Evolutionary conservation across 2,113 vertebrate genomes (phyloP), one percentile per base, ranked within the genome.

Genomic region (Zosterops pallidus): DNA sequence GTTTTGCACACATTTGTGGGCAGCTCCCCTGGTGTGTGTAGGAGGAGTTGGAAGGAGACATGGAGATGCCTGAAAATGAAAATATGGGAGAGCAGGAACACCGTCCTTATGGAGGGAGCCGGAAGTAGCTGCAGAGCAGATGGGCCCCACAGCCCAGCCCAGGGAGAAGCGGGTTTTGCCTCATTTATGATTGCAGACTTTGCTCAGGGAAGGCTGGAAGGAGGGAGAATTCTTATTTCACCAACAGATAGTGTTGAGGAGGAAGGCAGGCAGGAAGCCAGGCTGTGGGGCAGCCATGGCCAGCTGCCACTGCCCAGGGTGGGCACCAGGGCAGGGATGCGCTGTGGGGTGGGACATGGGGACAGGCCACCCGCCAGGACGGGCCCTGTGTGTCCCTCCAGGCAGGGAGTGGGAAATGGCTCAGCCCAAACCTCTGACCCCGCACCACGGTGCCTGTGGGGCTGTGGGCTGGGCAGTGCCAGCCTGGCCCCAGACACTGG

Each of bases 21-120:
- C 55, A 90, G 79, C 47, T 80, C 42, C 83, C 70, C 64, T 4
- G 1, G 7, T 69, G 76, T 44, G 55, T 77, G 92, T 94, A 80
- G 95, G 94, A 96, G 71, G 82, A 92, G 39, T 59, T 96, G 88
- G 83, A 95, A 96, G 33, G 67, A 92, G 85, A 94, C 60, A 62
- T 0, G 42, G 83, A 92, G 75, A 90, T 67, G 90, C 76, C 83
- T 88, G 71, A 53, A 93, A 92, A 88, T 4, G 28, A 94, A 89
- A 81, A 91, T 57, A n/a, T 5, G 8, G 22, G 71, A 83, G 72
- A 49, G 59, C 84, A 96, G 52, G 56, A 86, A 80, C 13, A 12
- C 69, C 29, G 17, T 91, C 29, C 14, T 44, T 42, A 60, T 44
- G 1, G 9, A 37, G 35, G 24, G 65, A 87, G 53, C 67, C 44